These are phyloP conservation scores for Pygoscelis adeliae DNA, from an alignment of 2,113 vertebrate species.

Conservation along the genomic window DNA sequence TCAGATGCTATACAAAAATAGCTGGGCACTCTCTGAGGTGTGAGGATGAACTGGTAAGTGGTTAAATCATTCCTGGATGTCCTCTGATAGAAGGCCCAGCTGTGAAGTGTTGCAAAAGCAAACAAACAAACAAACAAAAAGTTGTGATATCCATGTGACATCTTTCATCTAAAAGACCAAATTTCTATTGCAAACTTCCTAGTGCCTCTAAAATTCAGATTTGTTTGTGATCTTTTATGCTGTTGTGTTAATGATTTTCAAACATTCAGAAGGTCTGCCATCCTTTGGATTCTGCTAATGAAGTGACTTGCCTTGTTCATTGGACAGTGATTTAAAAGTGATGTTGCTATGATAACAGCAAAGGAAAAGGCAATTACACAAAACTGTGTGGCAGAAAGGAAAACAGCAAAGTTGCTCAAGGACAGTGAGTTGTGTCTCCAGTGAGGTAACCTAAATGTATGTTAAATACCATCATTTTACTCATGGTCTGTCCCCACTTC, in stretches of 20 bases:
- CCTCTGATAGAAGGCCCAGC: background rate
- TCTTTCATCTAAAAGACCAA: background rate
- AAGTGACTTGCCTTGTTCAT: background rate
- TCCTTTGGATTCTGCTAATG: background rate
- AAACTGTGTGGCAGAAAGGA: background rate
- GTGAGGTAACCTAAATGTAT: rapidly evolving
- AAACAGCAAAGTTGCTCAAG: rapidly evolving
- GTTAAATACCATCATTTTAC: background rate
- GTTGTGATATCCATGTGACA: background rate
- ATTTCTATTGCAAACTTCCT: background rate
- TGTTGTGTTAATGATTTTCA: rapidly evolving
- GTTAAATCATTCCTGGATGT: background rate
- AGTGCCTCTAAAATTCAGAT: background rate
- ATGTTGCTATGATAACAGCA: background rate
- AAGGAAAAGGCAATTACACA: background rate
- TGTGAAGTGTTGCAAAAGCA: background rate
- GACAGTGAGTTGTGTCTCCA: background rate
- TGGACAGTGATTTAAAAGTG: background rate
- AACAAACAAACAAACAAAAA: background rate
- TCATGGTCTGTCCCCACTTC: background rate
- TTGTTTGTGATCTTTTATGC: background rate
- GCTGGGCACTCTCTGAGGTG: background rate
- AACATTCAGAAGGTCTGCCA: background rate
- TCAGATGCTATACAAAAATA: background rate
- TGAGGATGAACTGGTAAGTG: background rate